Percentiles rank a stretch among this genome's conserved stretches.
Evolutionary conservation across 2,113 vertebrate species (phyloP).

Genomic region (Hemichromis elongatus): DNA sequence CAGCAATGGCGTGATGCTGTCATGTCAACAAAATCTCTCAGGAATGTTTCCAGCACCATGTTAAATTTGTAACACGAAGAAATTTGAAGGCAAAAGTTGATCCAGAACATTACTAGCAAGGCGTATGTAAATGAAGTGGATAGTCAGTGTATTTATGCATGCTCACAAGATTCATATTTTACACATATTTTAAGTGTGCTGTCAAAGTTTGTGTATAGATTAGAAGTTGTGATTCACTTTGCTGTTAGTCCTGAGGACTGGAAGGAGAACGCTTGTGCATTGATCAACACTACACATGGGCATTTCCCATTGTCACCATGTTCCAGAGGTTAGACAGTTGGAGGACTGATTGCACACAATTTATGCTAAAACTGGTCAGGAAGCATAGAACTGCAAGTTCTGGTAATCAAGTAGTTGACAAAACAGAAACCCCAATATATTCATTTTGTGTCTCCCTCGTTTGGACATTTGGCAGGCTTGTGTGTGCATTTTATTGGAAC

Average conservation of each 20-base stretch:
- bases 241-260: constrained; percentile 16
- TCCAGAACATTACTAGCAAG: background rate
- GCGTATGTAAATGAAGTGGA: background rate
- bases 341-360: constrained; percentile 3
- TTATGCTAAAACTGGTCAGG: background rate
- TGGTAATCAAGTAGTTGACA: constrained; percentile 20
- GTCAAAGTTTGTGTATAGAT: background rate
- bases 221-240: constrained; percentile 14
- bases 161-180: background rate
- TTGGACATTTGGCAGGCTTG: constrained; percentile 19
- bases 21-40: background rate
- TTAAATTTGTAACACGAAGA: background rate
- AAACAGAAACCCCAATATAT: constrained; percentile 14
- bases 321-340: constrained; percentile 9
- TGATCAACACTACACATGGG: constrained; percentile 44
- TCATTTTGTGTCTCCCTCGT: background rate
- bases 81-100: background rate
- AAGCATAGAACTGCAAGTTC: constrained; percentile 18
- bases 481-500: constrained; percentile 48
- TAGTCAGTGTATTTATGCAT: background rate
- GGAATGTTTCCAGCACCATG: background rate
- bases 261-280: constrained; percentile 38
- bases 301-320: constrained; percentile 34
- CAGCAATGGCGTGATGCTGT: background rate
- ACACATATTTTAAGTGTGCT: background rate